These are phyloP conservation scores for Onthophagus taurus DNA, from an alignment of 1,140 invertebrate genomes.

Conservation along the genomic window DNA sequence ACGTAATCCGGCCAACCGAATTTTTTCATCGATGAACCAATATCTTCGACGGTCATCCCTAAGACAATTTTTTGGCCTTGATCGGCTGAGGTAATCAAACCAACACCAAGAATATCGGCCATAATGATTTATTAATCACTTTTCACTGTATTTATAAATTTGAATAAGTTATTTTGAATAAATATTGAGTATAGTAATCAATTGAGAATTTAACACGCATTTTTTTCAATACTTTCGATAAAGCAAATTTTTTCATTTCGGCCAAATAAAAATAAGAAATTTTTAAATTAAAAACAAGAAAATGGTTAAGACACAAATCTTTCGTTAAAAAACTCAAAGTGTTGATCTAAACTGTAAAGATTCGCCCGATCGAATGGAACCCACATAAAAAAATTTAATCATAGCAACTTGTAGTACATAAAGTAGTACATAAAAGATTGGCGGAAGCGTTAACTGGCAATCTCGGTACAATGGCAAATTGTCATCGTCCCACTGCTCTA, in stretches of 20 bases:
- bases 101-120: conserved; percentile 20
- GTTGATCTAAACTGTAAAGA: too few relatives aligned
- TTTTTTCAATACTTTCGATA: background rate
- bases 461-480: too few relatives aligned
- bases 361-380: too few relatives aligned
- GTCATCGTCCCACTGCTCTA: too few relatives aligned
- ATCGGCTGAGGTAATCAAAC: conserved; percentile 19
- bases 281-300: too few relatives aligned
- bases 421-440: too few relatives aligned
- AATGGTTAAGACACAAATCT: too few relatives aligned
- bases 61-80: conserved; percentile 22
- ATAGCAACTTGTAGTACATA: too few relatives aligned
- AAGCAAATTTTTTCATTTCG: conserved; percentile 4
- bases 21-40: conserved; percentile 50
- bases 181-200: background rate
- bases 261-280: too few relatives aligned
- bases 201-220: background rate
- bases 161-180: background rate
- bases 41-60: conserved; percentile 43
- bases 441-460: too few relatives aligned
- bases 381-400: too few relatives aligned
- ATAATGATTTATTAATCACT: conserved; percentile 15
- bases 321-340: too few relatives aligned
- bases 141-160: background rate
- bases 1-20: conserved; percentile 60